Evolutionary conservation across 2,797 vertebrate species (phyloP).

Genomic region (Acrocephalus scirpaceus): DNA sequence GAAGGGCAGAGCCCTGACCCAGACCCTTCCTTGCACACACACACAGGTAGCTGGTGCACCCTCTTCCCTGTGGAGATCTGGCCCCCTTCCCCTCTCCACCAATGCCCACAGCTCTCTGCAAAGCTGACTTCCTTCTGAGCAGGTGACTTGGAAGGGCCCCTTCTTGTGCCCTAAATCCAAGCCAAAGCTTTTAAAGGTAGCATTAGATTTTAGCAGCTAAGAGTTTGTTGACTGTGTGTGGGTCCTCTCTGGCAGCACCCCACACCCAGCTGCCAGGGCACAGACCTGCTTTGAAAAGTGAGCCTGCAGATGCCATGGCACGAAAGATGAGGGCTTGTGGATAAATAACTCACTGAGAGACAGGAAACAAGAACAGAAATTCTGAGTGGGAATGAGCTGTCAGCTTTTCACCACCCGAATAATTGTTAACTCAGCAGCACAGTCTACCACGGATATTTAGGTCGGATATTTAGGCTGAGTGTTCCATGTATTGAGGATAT

Average conservation of each 20-base stretch:
- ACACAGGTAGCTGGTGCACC: neutral
- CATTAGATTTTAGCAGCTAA: neutral
- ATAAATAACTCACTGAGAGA: neutral
- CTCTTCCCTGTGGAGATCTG: neutral
- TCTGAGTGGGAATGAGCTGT: neutral
- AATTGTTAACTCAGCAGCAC: neutral
- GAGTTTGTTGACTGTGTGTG: neutral
- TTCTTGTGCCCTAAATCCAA: neutral
- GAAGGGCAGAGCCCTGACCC: neutral
- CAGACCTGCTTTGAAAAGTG: neutral
- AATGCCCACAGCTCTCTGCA: neutral
- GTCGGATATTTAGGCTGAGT: neutral
- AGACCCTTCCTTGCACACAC: neutral
- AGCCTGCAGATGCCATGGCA: neutral
- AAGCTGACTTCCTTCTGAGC: neutral
- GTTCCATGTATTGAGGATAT: neutral
- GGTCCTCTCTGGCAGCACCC: neutral
- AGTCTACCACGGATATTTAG: neutral
- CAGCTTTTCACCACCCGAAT: neutral
- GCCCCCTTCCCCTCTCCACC: neutral
- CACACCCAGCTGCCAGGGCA: neutral
- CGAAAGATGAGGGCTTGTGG: neutral
- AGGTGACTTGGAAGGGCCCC: neutral
- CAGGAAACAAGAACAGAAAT: neutral
- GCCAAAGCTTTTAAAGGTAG: neutral